Base-by-base conservation (phyloP, 2,888 invertebrate genomes). In the Deilephila porcellus region DNA sequence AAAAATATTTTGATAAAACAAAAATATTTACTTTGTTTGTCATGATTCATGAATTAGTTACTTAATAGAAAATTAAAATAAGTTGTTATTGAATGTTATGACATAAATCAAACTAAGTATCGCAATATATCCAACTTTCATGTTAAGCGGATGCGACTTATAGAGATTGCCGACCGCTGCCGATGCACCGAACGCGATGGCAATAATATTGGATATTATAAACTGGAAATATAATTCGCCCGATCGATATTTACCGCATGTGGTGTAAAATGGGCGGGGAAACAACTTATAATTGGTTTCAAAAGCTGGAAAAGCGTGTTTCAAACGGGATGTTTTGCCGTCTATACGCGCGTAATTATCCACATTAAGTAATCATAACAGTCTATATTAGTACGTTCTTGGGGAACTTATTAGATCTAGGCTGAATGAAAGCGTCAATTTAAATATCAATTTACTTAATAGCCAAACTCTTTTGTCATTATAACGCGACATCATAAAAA, bases 191-290 rank as follows among this genome's bases (percentile, higher is more conserved):
- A 19, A 63, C n/a, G n/a, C 2, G 82, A 86, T 83, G 83, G 82
- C 80, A 87, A 89, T 92, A 90, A 91, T 92, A 89, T 90, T 82
- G 85, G 83, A 89, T 88, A 90, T 91, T 91, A 91, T 89, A 89
- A 90, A 89, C 89, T 88, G 88, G 89, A 88, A 88, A 86, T 86
- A 83, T 83, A 83, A 83, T 83, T 83, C 84, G 79, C 79, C 82
- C 79, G 80, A 85, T 85, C 81, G 84, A 82, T 76, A 75, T 80
- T 78, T 81, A 79, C 71, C 60, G 82, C 81, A 82, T 84, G 80
- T 81, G 78, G 83, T 75, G 83, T 78, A 79, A 84, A 84, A 83
- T 82, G 77, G 83, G 82, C 81, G 84, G 82, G 74, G 74, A 78
- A 83, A 80, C 78, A 77, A 73, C 71, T 75, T 79, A 81, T 86